Percentiles rank a stretch among this genome's conserved stretches.
phyloP scores from a whole-genome alignment of 2,113 vertebrate genomes.

The Sinosuthora webbiana region DNA sequence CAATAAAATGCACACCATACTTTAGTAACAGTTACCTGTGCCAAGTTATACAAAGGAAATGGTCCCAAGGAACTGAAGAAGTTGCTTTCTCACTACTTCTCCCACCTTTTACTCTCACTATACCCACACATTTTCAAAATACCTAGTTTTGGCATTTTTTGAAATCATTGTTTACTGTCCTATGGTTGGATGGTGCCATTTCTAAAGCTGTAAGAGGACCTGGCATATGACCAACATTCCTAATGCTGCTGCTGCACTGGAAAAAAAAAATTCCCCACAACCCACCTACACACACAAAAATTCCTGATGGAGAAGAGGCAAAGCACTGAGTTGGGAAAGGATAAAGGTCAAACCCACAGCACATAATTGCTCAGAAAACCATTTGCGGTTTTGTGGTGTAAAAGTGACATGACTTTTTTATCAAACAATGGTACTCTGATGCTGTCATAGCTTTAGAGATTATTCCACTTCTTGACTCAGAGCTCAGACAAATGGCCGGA shows the following conservation, averaged over 20 bases:
- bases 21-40: not conserved
- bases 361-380: not conserved
- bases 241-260: not conserved
- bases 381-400: slow-evolving; percentile 14
- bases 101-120: not conserved
- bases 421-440: not conserved
- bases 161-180: not conserved
- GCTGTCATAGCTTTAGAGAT: not conserved
- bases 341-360: not conserved
- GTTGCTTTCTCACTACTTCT: not conserved
- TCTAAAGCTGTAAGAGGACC: not conserved
- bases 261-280: not conserved
- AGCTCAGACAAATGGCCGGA: not conserved
- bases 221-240: not conserved
- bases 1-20: not conserved
- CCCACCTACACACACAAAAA: not conserved
- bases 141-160: not conserved
- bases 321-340: not conserved
- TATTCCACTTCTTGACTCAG: not conserved
- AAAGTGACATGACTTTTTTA: slow-evolving; percentile 6
- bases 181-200: not conserved
- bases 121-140: not conserved
- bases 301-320: not conserved
- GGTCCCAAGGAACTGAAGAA: not conserved
- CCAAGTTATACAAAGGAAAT: not conserved